phyloP scores from a whole-genome alignment of 2,797 vertebrate species.

The Limosa lapponica region DNA sequence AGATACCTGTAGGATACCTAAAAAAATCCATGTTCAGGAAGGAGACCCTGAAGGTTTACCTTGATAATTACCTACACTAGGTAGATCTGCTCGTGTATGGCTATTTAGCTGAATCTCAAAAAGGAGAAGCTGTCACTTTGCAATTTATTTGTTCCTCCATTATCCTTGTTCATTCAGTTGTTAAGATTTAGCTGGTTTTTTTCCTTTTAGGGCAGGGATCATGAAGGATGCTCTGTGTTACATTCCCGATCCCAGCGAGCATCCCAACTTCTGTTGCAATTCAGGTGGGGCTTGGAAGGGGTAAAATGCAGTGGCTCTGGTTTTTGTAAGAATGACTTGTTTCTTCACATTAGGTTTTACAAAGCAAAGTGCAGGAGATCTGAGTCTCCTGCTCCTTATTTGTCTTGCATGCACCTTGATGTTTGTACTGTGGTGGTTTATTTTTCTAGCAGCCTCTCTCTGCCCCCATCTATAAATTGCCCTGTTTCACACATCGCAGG shows the following conservation, averaged over 20 bases:
- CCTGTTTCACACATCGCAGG: rapidly evolving
- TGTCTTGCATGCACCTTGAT: neutral
- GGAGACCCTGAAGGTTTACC: neutral
- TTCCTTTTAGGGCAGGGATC: neutral
- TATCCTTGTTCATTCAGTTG: neutral
- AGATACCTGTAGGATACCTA: neutral
- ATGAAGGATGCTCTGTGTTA: too few species aligned
- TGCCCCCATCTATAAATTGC: neutral
- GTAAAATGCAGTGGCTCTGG: neutral
- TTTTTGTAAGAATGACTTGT: neutral
- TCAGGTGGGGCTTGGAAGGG: neutral
- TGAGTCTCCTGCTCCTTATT: neutral
- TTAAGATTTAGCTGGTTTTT: neutral
- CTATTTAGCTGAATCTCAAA: neutral
- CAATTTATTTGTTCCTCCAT: neutral
- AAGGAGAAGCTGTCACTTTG: neutral
- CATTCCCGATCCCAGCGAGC: rapidly evolving
- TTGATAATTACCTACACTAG: neutral
- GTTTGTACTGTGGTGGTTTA: neutral
- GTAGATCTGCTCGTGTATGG: rapidly evolving
- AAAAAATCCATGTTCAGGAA: neutral
- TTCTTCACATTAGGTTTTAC: neutral
- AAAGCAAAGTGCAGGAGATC: neutral
- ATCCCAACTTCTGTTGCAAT: neutral
- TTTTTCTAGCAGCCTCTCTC: neutral